Percentiles rank a stretch among this genome's conserved stretches.
phyloP scores from a whole-genome alignment of 2,113 vertebrate species.

The Polypterus bichir region DNA sequence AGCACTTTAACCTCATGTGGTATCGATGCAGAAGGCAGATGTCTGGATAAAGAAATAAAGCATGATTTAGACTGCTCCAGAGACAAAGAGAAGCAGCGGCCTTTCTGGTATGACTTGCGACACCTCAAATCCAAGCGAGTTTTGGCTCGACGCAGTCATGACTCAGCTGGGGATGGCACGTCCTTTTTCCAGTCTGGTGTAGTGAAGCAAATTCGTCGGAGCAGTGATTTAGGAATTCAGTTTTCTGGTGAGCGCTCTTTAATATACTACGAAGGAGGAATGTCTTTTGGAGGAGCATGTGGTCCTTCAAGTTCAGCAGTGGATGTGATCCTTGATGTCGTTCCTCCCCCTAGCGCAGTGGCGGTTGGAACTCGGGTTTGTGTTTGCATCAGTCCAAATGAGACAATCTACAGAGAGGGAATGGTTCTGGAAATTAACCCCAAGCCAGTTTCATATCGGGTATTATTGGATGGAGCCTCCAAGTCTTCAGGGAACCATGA shows the following conservation, averaged over 20 bases:
- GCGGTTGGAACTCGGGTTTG: constrained; percentile 59
- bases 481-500: neutral
- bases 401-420: constrained; percentile 60
- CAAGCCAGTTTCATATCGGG: constrained; percentile 66
- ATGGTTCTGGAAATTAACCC: constrained; percentile 61
- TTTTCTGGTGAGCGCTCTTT: constrained; percentile 55
- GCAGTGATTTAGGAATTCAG: constrained; percentile 58
- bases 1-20: too few relatives aligned
- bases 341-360: constrained; percentile 50
- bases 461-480: constrained; percentile 28
- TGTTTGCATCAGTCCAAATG: constrained; percentile 54
- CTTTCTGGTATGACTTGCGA: constrained; percentile 36
- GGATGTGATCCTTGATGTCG: constrained; percentile 62
- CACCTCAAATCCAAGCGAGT: constrained; percentile 70
- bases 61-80: too few relatives aligned
- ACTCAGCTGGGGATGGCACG: too few relatives aligned
- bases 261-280: constrained; percentile 46
- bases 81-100: too few relatives aligned
- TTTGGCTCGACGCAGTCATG: constrained; percentile 45
- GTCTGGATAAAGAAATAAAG: too few relatives aligned
- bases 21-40: too few relatives aligned
- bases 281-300: constrained; percentile 10
- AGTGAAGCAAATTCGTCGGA: constrained; percentile 60
- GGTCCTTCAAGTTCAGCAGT: constrained; percentile 25
- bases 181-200: constrained; percentile 58